Conservation (phyloP, 2,888 invertebrate genomes). For the Alsophila aescularia region DNA sequence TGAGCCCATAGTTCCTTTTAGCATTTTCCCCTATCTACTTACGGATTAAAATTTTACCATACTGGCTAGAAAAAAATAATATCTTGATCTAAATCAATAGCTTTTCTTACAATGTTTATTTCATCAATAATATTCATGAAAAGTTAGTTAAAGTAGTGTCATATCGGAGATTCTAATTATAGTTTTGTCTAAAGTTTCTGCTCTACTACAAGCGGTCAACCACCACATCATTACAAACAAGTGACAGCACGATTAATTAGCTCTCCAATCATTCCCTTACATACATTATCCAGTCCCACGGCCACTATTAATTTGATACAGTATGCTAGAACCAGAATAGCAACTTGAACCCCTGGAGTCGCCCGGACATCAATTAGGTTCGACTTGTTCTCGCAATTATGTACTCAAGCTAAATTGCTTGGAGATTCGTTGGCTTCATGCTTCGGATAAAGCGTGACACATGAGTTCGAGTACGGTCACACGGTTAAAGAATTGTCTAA, state of each 20-base stretch:
- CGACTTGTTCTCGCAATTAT: constrained; percentile 82
- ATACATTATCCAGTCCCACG: constrained; percentile 40
- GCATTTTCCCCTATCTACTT: too few relatives aligned
- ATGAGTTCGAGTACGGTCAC: constrained; percentile 56
- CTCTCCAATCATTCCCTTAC: constrained; percentile 19
- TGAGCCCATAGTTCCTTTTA: too few relatives aligned
- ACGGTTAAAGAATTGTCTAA: constrained; percentile 47
- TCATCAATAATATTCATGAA: too few relatives aligned
- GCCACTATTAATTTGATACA: constrained; percentile 36
- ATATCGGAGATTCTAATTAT: too few relatives aligned
- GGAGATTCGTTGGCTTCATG: constrained; percentile 76
- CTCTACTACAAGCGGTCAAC: neutral
- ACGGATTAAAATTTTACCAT: too few relatives aligned
- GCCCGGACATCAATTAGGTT: constrained; percentile 75
- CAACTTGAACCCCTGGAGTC: constrained; percentile 65
- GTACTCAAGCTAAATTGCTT: constrained; percentile 80
- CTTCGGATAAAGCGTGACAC: constrained; percentile 68
- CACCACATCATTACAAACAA: constrained; percentile 13
- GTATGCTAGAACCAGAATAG: constrained; percentile 31
- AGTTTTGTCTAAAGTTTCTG: too few relatives aligned
- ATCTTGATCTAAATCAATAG: too few relatives aligned
- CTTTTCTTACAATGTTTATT: too few relatives aligned
- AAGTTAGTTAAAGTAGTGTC: too few relatives aligned
- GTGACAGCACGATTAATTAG: constrained; percentile 30
- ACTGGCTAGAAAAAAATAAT: too few relatives aligned